These are phyloP conservation scores for Ectemnius lituratus DNA, from an alignment of 2,888 invertebrate species.

Conservation along the genomic window DNA sequence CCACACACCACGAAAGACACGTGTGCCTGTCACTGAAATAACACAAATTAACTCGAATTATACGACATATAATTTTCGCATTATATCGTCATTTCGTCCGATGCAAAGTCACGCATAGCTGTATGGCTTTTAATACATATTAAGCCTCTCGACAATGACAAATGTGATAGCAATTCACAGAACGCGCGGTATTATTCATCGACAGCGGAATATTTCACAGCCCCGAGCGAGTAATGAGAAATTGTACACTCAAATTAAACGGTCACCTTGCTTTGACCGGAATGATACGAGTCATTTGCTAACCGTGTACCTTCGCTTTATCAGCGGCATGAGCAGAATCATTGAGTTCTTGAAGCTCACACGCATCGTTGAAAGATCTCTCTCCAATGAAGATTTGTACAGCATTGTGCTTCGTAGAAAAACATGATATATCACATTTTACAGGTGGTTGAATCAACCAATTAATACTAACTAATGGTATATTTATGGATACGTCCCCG, in stretches of 20 bases:
- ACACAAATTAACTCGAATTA: background rate
- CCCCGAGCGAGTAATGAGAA: too few relatives aligned
- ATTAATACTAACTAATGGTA: too few relatives aligned
- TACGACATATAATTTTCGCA: background rate
- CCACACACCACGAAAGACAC: too few relatives aligned
- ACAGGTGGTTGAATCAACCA: too few relatives aligned
- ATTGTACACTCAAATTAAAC: background rate
- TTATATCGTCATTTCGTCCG: conserved; percentile 18
- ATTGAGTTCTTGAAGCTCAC: too few relatives aligned
- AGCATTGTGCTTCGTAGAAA: too few relatives aligned
- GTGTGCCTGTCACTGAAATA: background rate
- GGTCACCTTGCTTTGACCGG: conserved; percentile 6
- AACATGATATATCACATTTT: too few relatives aligned
- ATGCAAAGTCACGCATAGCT: conserved; percentile 17
- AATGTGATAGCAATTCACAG: conserved; percentile 6
- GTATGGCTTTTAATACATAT: conserved; percentile 27
- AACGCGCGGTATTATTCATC: background rate
- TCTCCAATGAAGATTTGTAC: too few relatives aligned
- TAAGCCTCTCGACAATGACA: conserved; percentile 14
- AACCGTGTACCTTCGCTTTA: too few relatives aligned
- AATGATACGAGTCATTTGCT: background rate
- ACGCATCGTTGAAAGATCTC: too few relatives aligned
- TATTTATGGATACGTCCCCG: too few relatives aligned
- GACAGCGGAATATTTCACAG: background rate
- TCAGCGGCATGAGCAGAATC: too few relatives aligned